phyloP scores from a whole-genome alignment of 2,888 invertebrate species.

The Cylloceria caligata region DNA sequence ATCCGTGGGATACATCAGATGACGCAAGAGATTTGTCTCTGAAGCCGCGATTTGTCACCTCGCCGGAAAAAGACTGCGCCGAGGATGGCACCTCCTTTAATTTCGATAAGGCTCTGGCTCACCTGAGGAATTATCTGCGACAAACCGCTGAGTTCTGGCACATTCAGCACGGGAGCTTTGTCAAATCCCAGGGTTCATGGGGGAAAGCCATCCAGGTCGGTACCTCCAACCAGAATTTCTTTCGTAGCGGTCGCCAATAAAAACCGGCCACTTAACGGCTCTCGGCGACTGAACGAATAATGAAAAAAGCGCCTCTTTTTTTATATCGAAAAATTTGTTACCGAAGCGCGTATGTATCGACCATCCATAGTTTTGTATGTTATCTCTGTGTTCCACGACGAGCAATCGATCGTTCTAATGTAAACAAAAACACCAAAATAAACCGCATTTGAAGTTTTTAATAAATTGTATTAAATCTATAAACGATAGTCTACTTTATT shows the following conservation, averaged over 20 bases:
- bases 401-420: slow-evolving; percentile 48
- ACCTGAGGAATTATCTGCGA: slow-evolving; percentile 72
- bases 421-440: slow-evolving; percentile 44
- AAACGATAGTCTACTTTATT: slow-evolving; percentile 74
- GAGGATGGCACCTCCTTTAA: slow-evolving; percentile 58
- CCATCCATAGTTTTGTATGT: slow-evolving; percentile 51
- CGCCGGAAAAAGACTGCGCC: neutral
- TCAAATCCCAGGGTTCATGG: slow-evolving; percentile 74
- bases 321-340: slow-evolving; percentile 39
- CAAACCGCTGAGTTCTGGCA: slow-evolving; percentile 73
- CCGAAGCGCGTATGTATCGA: slow-evolving; percentile 27
- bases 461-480: slow-evolving; percentile 78
- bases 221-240: slow-evolving; percentile 78
- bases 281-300: neutral
- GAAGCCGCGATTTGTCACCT: slow-evolving; percentile 46
- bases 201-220: slow-evolving; percentile 82
- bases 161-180: slow-evolving; percentile 62
- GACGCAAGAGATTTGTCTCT: slow-evolving; percentile 73
- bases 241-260: slow-evolving; percentile 71
- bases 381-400: slow-evolving; percentile 47
- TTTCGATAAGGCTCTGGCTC: slow-evolving; percentile 66
- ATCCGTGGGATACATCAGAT: slow-evolving; percentile 68
- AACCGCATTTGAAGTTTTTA: slow-evolving; percentile 68
- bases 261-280: slow-evolving; percentile 1
- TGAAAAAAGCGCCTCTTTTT: neutral